Evolutionary conservation across 2,888 invertebrate genomes (phyloP).

Genomic region (Eupeodes luniger): DNA sequence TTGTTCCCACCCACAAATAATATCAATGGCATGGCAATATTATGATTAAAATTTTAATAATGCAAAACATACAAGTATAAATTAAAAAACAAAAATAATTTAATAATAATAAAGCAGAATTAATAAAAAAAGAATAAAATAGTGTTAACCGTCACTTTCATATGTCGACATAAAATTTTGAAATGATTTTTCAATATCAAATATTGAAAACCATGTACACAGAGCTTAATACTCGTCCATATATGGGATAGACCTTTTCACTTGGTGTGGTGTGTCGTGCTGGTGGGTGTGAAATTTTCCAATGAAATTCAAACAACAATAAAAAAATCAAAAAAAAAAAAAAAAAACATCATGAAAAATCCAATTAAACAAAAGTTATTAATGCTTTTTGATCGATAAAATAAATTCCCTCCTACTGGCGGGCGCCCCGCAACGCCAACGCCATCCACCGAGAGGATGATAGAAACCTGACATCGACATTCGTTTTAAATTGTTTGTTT

Average conservation of each 20-base stretch:
- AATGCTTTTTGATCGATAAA: constrained; percentile 51
- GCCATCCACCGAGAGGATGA: background rate
- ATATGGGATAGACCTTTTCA: background rate
- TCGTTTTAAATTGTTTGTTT: constrained; percentile 8
- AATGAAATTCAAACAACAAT: background rate
- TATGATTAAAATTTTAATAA: constrained; percentile 40
- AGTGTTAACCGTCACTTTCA: constrained; percentile 21
- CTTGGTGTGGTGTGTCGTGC: background rate
- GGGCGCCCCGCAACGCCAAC: background rate
- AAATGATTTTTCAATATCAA: constrained; percentile 42
- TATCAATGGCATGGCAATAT: constrained; percentile 1
- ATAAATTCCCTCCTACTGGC: background rate
- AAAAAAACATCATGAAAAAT: constrained; percentile 55
- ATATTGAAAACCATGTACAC: constrained; percentile 3
- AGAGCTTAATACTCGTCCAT: rapidly evolving
- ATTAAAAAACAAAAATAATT: constrained; percentile 13
- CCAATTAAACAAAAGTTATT: constrained; percentile 67
- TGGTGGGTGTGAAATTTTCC: background rate
- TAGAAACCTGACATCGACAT: constrained; percentile 19
- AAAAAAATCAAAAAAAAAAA: constrained; percentile 44
- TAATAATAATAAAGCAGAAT: constrained; percentile 1
- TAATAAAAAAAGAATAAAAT: background rate
- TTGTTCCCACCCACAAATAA: background rate
- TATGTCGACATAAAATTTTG: constrained; percentile 17
- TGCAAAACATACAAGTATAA: constrained; percentile 1